A percentile compares a stretch with the other conserved stretches of the same genome.
These are phyloP conservation scores for Habropoda laboriosa DNA, from an alignment of 1,140 invertebrate genomes.

Conservation along the genomic window DNA sequence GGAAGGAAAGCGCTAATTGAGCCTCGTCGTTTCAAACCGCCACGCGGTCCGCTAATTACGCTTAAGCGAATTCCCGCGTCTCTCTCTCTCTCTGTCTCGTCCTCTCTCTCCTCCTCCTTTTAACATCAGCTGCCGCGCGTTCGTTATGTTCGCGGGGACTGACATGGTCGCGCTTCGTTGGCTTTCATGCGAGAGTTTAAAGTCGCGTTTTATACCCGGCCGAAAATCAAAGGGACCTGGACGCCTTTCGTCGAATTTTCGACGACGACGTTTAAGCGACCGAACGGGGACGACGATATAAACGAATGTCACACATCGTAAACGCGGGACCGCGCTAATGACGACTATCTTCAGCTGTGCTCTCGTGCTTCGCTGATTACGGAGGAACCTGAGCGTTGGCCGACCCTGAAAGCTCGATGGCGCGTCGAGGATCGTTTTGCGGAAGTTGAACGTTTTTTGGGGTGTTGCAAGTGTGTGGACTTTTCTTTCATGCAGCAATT, in stretches of 20 bases:
- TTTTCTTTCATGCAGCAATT: too few relatives aligned
- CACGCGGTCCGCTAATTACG: conserved; percentile 51
- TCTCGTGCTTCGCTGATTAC: not conserved
- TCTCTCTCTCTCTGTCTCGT: too few relatives aligned
- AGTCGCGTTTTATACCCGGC: conserved; percentile 11
- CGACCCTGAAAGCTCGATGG: not conserved
- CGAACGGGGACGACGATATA: not conserved
- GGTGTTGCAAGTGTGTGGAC: too few relatives aligned
- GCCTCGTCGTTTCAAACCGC: conserved; percentile 35
- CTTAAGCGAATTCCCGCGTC: conserved; percentile 39
- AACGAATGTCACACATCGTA: conserved; percentile 25
- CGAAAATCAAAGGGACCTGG: conserved; percentile 48
- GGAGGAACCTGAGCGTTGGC: not conserved
- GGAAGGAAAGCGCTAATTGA: conserved; percentile 58
- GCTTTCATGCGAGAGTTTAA: conserved; percentile 1
- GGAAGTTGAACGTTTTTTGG: too few relatives aligned
- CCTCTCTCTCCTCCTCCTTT: too few relatives aligned
- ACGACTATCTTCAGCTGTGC: not conserved
- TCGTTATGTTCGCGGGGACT: conserved; percentile 19
- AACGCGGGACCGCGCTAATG: conserved; percentile 4
- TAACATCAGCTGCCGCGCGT: not conserved
- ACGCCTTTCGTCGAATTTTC: conserved; percentile 12
- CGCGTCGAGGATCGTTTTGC: too few relatives aligned
- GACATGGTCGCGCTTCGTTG: conserved; percentile 10
- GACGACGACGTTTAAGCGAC: not conserved